A percentile compares a stretch with the other conserved stretches of the same genome.
Conservation (phyloP, 2,113 vertebrate genomes). For the Coturnix japonica region DNA sequence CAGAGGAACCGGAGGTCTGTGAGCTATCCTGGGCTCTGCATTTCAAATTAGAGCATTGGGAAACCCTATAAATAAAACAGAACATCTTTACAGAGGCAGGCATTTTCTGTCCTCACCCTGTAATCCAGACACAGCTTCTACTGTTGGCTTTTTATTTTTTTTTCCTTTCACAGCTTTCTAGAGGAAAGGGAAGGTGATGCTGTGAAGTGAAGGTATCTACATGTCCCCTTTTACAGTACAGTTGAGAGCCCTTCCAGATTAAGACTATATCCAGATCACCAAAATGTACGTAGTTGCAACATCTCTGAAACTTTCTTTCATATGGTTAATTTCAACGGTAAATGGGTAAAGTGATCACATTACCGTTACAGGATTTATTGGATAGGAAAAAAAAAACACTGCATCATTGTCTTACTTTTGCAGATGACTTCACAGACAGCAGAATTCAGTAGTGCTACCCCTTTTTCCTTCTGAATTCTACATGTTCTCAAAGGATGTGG, state of each 20-base stretch:
- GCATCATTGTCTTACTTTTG: background rate
- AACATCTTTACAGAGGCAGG: background rate
- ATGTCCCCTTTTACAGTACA: background rate
- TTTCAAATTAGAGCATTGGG: background rate
- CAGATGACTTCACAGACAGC: background rate
- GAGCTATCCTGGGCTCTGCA: background rate
- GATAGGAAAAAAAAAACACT: background rate
- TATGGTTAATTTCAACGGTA: background rate
- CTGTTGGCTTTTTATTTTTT: background rate
- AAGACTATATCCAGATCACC: background rate
- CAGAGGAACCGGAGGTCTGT: background rate
- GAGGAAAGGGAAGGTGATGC: background rate
- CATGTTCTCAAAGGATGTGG: accelerated
- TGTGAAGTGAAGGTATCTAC: background rate
- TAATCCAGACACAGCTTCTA: background rate
- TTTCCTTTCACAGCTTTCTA: background rate
- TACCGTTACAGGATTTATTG: background rate
- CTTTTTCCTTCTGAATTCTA: background rate
- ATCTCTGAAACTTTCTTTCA: background rate
- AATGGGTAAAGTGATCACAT: background rate
- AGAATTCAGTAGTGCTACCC: background rate
- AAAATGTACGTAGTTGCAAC: background rate
- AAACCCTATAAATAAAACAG: background rate
- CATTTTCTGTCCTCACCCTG: background rate
- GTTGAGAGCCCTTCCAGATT: background rate